Conservation (phyloP, 2,888 invertebrate species). For the Synanthedon andrenaeformis region DNA sequence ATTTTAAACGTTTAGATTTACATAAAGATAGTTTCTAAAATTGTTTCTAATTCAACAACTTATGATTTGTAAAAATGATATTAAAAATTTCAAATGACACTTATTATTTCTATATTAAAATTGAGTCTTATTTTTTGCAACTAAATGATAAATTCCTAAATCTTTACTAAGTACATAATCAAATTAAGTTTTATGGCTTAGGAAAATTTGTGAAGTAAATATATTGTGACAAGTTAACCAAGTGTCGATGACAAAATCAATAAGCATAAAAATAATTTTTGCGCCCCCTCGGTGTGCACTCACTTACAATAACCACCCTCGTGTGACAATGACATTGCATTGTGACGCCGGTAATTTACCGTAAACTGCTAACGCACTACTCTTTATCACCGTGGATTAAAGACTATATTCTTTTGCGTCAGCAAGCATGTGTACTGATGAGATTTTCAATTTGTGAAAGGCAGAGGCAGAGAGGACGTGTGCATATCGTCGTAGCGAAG, state of each 20-base stretch:
- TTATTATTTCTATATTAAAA: too few relatives aligned
- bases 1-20: too few relatives aligned
- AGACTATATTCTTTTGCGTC: neutral
- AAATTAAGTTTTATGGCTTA: too few relatives aligned
- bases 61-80: too few relatives aligned
- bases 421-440: neutral
- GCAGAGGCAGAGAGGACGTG: neutral
- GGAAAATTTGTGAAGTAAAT: too few relatives aligned
- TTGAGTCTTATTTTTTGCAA: too few relatives aligned
- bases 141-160: too few relatives aligned
- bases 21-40: too few relatives aligned
- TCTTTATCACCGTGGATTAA: neutral
- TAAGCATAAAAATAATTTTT: conserved; percentile 22
- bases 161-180: too few relatives aligned
- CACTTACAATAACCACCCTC: conserved; percentile 1
- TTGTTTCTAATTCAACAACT: too few relatives aligned
- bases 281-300: conserved; percentile 11
- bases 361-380: neutral
- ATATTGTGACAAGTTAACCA: neutral
- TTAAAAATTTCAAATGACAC: too few relatives aligned
- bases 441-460: neutral
- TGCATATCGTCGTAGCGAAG: neutral
- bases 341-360: conserved; percentile 8
- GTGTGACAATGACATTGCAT: conserved; percentile 29
- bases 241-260: conserved; percentile 12